Evolutionary conservation across 2,888 invertebrate genomes (phyloP).

Genomic region (Aricia artaxerxes): DNA sequence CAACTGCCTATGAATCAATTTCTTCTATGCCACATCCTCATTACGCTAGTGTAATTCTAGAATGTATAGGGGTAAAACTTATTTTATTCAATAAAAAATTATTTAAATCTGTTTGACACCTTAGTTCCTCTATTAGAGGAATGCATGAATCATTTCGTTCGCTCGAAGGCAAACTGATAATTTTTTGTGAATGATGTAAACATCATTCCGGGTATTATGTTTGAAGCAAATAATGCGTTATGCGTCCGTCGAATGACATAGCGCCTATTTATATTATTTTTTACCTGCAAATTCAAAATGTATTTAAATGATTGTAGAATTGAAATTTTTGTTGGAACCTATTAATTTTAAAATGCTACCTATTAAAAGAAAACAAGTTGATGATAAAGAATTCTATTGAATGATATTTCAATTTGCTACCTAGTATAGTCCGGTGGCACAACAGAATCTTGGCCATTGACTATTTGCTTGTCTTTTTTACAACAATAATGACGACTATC

Average conservation of each 20-base stretch:
- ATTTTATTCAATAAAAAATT: neutral
- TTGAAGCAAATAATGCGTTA: neutral
- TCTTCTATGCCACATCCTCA: too few species aligned
- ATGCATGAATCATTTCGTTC: conserved; percentile 31
- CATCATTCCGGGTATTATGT: neutral
- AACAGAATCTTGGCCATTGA: too few species aligned
- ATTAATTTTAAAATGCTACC: neutral
- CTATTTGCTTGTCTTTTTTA: too few species aligned
- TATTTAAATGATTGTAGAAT: neutral
- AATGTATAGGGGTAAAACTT: neutral
- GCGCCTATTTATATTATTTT: conserved; percentile 18
- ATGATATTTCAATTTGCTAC: neutral
- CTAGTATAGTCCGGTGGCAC: too few species aligned
- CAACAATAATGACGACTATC: too few species aligned
- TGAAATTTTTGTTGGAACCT: neutral
- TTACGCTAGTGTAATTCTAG: too few species aligned
- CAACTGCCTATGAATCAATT: too few species aligned
- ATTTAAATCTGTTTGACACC: neutral
- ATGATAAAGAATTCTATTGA: neutral
- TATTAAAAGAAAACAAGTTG: neutral
- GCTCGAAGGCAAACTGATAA: neutral
- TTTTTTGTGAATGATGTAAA: conserved; percentile 14
- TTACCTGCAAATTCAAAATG: neutral
- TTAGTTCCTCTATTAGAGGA: neutral
- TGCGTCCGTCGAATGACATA: neutral